Conservation (phyloP, 2,113 vertebrate genomes). For the Micronycteris hirsuta region DNA sequence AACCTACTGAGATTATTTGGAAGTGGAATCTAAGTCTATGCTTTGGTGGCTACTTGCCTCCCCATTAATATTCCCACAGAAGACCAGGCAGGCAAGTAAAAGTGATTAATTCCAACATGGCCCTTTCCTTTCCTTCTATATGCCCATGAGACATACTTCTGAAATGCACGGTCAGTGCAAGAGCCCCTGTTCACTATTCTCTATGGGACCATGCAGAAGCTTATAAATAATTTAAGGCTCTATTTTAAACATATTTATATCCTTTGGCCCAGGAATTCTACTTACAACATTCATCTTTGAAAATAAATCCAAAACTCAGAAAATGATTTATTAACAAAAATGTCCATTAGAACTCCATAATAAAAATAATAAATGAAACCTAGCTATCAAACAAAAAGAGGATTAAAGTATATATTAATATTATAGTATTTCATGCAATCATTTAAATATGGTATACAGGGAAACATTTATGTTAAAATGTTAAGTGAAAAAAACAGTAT, state of each 20-base stretch:
- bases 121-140: not conserved
- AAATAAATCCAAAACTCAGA: conserved; percentile 32
- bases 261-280: conserved; percentile 20
- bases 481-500: conserved; percentile 1
- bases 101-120: conserved; percentile 10
- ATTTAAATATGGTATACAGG: not conserved
- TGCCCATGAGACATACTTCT: not conserved
- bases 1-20: conserved; percentile 24
- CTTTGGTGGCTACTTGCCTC: conserved; percentile 35
- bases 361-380: conserved; percentile 27
- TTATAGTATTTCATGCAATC: conserved; percentile 1
- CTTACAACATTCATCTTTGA: not conserved
- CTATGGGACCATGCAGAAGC: not conserved
- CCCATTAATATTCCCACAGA: conserved; percentile 29
- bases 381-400: not conserved
- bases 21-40: conserved; percentile 13
- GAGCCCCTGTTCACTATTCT: not conserved
- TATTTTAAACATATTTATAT: conserved; percentile 24
- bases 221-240: conserved; percentile 39
- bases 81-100: not conserved
- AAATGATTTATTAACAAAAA: conserved; percentile 19
- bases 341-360: not conserved
- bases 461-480: conserved; percentile 1
- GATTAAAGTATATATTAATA: not conserved
- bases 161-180: conserved; percentile 17